Evolutionary conservation across 2,113 vertebrate species (phyloP), one percentile per base, ranked within the genome.

Genomic region (Salvator merianae): DNA sequence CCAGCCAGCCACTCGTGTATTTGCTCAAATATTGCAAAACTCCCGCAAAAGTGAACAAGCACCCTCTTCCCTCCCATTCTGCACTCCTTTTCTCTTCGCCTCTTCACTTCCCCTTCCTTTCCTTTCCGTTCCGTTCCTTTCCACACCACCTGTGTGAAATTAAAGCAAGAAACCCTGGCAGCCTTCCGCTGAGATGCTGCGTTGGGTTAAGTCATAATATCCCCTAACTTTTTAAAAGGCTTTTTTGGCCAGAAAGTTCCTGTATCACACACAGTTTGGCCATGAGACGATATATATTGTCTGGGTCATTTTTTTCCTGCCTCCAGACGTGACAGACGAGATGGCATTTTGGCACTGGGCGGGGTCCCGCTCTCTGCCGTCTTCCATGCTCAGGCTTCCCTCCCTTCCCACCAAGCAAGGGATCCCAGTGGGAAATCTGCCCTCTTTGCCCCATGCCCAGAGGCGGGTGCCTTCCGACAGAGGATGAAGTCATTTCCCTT

Each of bases 401-500:
- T 14, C 66, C 13, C 24, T 30, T 63, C 50, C 30, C 6, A 43
- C 53, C 7, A 71, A 47, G 20, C 50, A 55, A 72, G 50, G 26
- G 50, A 59, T 62, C 32, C 80, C 69, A 47, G 20, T 28, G n/a
- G 50, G 53, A 50, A 72, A 65, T 59, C 36, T 24, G 12, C 34
- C 34, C 18, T 30, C 53, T 50, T 28, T 69, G 72, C 20, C 83
- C 83, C 55, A 34, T 47, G 59, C 69, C 69, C 50, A 34, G 68
- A 47, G 66, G 50, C 34, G 50, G 50, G 38, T 36, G 43, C 55
- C 82, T 84, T 79, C 53, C 14, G 22, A 78, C 66, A 63, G 65
- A 38, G 47, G 74, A 38, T 72, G 76, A 84, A 79, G 76, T 79
- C 76, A 84, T 72, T 84, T 84, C 68, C 76, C 83, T 84, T 79